Percentiles rank a stretch among this genome's conserved stretches.
Conservation (phyloP, 2,888 invertebrate genomes). For the Molorchus minor region DNA sequence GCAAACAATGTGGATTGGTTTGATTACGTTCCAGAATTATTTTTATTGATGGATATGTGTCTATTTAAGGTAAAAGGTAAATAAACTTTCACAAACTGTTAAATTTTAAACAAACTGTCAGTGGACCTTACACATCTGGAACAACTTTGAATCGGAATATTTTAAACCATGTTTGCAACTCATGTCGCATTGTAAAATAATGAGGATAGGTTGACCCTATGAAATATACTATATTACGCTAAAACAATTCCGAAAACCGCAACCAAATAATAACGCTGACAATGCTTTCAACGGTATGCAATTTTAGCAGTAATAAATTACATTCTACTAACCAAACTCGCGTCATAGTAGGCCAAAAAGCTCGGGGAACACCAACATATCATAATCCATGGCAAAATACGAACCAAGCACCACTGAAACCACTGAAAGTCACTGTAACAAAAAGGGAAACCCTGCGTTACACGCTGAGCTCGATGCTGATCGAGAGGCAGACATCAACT, state of each 20-base stretch:
- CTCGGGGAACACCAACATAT: constrained; percentile 71
- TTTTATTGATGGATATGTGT: no score
- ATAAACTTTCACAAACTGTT: neutral
- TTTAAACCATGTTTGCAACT: neutral
- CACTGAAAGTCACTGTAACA: constrained; percentile 13
- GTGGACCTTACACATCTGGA: neutral
- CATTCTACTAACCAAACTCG: constrained; percentile 52
- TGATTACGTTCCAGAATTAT: neutral
- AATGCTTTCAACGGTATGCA: constrained; percentile 28
- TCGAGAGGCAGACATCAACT: constrained; percentile 51
- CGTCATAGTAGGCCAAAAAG: constrained; percentile 72
- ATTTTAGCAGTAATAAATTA: constrained; percentile 28
- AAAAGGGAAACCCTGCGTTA: neutral
- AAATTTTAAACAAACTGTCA: constrained; percentile 1
- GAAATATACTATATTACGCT: constrained; percentile 46
- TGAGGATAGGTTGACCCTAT: neutral
- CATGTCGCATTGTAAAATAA: neutral
- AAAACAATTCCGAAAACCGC: constrained; percentile 32
- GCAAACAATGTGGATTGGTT: neutral
- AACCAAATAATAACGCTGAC: constrained; percentile 26
- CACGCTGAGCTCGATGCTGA: constrained; percentile 19
- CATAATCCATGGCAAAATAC: constrained; percentile 68
- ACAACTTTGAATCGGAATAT: neutral
- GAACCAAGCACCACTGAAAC: constrained; percentile 14
- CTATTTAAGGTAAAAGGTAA: neutral